phyloP scores from a whole-genome alignment of 1,140 invertebrate species.

The Drosophila setifemur region DNA sequence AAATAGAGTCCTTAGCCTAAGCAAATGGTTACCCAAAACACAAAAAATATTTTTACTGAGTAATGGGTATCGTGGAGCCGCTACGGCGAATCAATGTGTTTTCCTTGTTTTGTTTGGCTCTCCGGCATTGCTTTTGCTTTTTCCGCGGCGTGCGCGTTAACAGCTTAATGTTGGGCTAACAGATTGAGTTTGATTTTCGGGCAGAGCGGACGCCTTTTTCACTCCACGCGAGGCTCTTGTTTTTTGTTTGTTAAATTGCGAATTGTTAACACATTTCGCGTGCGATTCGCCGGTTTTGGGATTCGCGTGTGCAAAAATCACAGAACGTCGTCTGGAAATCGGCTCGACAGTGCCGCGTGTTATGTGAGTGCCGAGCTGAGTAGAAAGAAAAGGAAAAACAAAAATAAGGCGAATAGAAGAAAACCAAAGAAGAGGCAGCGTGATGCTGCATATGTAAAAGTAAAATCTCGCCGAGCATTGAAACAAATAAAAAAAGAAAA shows the following conservation, averaged over 20 bases:
- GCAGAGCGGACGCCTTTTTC: conserved; percentile 1
- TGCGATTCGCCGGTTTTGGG: no score
- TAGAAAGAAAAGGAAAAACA: background rate
- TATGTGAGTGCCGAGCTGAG: background rate
- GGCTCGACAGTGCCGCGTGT: background rate
- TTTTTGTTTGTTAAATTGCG: background rate
- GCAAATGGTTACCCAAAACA: no score
- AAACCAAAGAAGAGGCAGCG: background rate
- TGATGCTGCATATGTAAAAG: conserved; percentile 25
- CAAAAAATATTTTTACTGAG: no score
- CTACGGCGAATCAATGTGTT: no score
- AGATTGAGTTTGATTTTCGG: no score
- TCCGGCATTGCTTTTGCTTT: no score
- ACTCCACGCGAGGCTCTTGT: background rate
- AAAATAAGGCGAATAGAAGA: background rate
- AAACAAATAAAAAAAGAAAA: conserved; percentile 9
- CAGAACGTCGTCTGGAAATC: background rate
- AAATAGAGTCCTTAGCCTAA: no score
- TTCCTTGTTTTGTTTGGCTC: no score
- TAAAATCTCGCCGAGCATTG: conserved; percentile 15
- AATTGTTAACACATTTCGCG: conserved; percentile 4
- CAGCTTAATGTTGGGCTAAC: no score
- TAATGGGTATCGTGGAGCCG: no score
- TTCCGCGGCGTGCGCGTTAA: no score
- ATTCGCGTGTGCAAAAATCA: no score